Conservation (phyloP, 2,888 invertebrate genomes). For the Xanthia togata region DNA sequence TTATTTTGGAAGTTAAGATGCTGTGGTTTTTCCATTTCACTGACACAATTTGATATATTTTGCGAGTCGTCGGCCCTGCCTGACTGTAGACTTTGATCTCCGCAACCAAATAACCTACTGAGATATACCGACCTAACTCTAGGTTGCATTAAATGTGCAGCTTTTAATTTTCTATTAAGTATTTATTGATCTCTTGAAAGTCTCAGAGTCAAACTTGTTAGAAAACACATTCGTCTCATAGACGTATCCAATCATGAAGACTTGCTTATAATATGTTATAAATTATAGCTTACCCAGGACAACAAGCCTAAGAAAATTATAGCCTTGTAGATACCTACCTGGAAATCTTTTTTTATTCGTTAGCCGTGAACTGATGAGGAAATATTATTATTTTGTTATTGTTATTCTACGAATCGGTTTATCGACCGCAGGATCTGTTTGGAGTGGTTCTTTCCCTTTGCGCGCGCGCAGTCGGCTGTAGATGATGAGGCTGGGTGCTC, state of each 20-base stretch:
- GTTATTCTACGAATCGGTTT: constrained; percentile 61
- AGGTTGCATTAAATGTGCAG: not conserved
- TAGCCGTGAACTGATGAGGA: constrained; percentile 59
- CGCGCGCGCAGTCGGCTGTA: constrained; percentile 4
- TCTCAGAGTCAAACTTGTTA: too few relatives aligned
- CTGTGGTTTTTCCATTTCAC: not conserved
- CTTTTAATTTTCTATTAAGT: too few relatives aligned
- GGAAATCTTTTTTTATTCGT: constrained; percentile 61
- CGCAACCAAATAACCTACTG: not conserved
- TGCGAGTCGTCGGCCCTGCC: too few relatives aligned
- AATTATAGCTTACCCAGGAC: constrained; percentile 25
- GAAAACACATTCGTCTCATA: too few relatives aligned
- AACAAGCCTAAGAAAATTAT: constrained; percentile 21
- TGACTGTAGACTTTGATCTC: too few relatives aligned
- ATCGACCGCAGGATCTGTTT: constrained; percentile 40
- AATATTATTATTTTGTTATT: constrained; percentile 47
- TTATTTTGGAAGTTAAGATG: not conserved
- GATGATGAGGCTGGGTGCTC: constrained; percentile 6
- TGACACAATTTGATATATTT: not conserved
- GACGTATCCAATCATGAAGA: not conserved
- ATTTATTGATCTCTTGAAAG: too few relatives aligned
- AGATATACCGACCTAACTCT: not conserved
- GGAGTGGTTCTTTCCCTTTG: constrained; percentile 33
- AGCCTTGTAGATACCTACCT: constrained; percentile 62
- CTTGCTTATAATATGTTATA: constrained; percentile 3